Conservation (phyloP, 2,797 vertebrate genomes). For the Helostoma temminkii region DNA sequence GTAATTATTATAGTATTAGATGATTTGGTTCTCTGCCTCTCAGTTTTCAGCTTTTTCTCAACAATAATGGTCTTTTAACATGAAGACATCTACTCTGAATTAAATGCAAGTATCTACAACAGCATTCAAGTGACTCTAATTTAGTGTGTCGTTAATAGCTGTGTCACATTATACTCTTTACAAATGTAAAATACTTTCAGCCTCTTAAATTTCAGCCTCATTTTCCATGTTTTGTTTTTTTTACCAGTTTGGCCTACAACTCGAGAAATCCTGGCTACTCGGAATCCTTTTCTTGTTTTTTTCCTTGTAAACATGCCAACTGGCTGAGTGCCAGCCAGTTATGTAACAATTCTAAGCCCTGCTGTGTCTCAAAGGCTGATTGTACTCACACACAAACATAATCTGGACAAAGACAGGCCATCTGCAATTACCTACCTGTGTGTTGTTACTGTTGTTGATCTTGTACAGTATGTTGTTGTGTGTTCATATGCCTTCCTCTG, state of each 20-base stretch:
- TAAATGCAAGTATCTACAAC: background rate
- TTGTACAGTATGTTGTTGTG: slow-evolving; percentile 8
- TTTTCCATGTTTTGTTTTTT: too few species aligned
- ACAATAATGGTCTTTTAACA: background rate
- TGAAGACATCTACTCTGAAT: background rate
- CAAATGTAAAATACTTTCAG: background rate
- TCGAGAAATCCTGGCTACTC: background rate
- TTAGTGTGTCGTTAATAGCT: background rate
- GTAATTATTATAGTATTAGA: slow-evolving; percentile 29
- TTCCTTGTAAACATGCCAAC: slow-evolving; percentile 15
- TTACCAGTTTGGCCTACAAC: background rate
- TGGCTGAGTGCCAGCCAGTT: slow-evolving; percentile 23
- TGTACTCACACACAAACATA: slow-evolving; percentile 26
- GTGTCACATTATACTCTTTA: background rate
- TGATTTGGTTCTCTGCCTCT: slow-evolving; percentile 10
- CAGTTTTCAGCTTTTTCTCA: background rate
- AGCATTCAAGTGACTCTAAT: background rate
- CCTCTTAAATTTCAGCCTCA: too few species aligned
- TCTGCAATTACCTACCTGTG: slow-evolving; percentile 51
- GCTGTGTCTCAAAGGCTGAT: slow-evolving; percentile 21
- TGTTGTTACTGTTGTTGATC: slow-evolving; percentile 15
- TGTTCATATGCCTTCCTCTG: slow-evolving; percentile 79
- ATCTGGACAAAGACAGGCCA: slow-evolving; percentile 64
- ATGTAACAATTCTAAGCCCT: slow-evolving; percentile 20
- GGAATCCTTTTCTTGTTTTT: slow-evolving; percentile 7